Evolutionary conservation across 2,888 invertebrate species (phyloP).

Genomic region (Aspidapion aeneum): DNA sequence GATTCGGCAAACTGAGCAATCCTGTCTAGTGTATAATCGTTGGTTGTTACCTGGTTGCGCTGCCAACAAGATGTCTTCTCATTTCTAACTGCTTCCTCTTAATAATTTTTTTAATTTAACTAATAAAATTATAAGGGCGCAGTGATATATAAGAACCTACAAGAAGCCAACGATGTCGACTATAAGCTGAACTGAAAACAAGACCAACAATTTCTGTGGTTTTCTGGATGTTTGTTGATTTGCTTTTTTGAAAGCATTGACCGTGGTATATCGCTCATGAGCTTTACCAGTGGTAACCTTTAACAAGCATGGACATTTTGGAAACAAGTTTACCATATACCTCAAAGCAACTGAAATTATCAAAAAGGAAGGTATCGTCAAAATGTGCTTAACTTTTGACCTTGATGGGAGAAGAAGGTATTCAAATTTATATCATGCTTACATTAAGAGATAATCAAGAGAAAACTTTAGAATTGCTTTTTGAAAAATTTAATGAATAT

Average conservation of each 20-base stretch:
- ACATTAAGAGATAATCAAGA: conserved; percentile 6
- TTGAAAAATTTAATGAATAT: conserved; percentile 18
- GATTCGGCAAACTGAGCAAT: too few species aligned
- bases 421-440: conserved; percentile 14
- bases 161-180: background rate
- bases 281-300: conserved; percentile 7
- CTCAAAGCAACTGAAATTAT: conserved; percentile 14
- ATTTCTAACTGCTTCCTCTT: background rate
- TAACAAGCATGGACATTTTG: conserved; percentile 7
- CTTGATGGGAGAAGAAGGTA: conserved; percentile 15
- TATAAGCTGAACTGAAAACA: background rate
- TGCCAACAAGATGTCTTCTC: background rate
- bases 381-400: conserved; percentile 18
- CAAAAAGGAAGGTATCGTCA: conserved; percentile 9
- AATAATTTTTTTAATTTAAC: background rate
- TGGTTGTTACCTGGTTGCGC: background rate
- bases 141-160: background rate
- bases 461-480: conserved; percentile 9
- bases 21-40: too few species aligned
- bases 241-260: background rate
- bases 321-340: conserved; percentile 7
- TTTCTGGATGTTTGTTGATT: conserved; percentile 1
- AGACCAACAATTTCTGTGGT: background rate
- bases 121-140: background rate
- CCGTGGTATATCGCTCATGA: conserved; percentile 10